Conservation (phyloP, 1,140 invertebrate genomes). For the Hormaphis cornu region DNA sequence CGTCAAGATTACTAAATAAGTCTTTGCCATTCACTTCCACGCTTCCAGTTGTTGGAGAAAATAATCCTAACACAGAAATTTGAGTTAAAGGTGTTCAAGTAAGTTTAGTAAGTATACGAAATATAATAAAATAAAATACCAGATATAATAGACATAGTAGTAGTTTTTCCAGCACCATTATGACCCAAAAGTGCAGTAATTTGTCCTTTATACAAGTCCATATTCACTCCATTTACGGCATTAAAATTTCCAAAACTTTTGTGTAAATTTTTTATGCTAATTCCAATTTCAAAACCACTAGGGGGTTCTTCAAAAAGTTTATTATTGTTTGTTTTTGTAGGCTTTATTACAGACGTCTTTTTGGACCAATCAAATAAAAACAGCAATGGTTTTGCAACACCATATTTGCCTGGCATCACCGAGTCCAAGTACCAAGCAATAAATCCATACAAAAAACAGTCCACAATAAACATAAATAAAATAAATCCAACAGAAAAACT, state of each 20-base stretch:
- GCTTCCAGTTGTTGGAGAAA: constrained; percentile 52
- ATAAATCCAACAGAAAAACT: constrained; percentile 29
- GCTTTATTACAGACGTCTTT: background rate
- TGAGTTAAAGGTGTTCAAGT: background rate
- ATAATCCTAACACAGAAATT: constrained; percentile 45
- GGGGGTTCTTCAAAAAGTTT: constrained; percentile 28
- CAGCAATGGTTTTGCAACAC: constrained; percentile 34
- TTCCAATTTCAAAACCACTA: constrained; percentile 35
- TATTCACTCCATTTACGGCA: constrained; percentile 36
- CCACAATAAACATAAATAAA: constrained; percentile 31
- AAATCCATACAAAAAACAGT: constrained; percentile 30
- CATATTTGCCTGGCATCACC: constrained; percentile 36
- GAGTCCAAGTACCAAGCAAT: constrained; percentile 34
- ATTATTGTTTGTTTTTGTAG: background rate
- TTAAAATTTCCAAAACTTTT: constrained; percentile 37
- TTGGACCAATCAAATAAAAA: constrained; percentile 32
- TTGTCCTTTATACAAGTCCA: constrained; percentile 50
- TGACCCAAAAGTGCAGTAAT: constrained; percentile 79
- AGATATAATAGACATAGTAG: constrained; percentile 52
- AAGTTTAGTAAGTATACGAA: background rate
- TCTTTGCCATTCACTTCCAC: constrained; percentile 56
- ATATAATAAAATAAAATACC: constrained; percentile 34
- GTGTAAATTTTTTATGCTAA: constrained; percentile 37
- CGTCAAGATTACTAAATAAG: constrained; percentile 47
- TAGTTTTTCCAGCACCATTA: constrained; percentile 81